phyloP scores from a whole-genome alignment of 2,113 vertebrate genomes.

The Clarias magur region DNA sequence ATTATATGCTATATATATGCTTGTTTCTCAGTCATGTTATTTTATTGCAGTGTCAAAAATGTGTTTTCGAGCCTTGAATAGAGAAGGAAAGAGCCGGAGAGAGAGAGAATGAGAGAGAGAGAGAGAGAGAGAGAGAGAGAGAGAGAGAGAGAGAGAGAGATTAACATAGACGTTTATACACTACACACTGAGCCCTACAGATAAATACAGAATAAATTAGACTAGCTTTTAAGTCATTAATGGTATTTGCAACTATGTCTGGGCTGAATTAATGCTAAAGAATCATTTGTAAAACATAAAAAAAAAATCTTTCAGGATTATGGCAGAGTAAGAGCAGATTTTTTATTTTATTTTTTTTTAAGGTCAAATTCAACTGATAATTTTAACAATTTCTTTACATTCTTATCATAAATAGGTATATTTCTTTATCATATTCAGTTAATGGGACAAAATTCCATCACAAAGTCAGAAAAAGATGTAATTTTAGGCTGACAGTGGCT shows the following conservation, averaged over 20 bases:
- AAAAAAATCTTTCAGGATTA: neutral
- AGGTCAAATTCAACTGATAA: neutral
- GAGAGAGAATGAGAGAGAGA: neutral
- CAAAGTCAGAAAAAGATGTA: neutral
- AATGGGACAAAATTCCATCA: neutral
- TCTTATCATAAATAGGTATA: neutral
- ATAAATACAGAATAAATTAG: constrained; percentile 29
- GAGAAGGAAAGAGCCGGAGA: constrained; percentile 9
- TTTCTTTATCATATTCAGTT: neutral
- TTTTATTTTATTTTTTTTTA: too few species aligned
- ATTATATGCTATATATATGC: constrained; percentile 9
- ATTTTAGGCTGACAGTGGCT: neutral
- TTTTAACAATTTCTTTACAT: neutral
- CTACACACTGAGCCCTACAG: constrained; percentile 29
- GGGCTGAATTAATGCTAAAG: constrained; percentile 17
- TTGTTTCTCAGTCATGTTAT: constrained; percentile 9
- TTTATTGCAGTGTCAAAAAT: constrained; percentile 21
- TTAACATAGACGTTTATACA: constrained; percentile 25
- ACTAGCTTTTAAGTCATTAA: constrained; percentile 34
- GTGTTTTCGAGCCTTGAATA: constrained; percentile 5
- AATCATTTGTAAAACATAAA: constrained; percentile 20
- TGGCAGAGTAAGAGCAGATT: neutral
- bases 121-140: neutral
- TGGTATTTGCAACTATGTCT: constrained; percentile 11
- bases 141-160: neutral